Conservation (phyloP, 2,797 vertebrate species). For the Limosa lapponica region DNA sequence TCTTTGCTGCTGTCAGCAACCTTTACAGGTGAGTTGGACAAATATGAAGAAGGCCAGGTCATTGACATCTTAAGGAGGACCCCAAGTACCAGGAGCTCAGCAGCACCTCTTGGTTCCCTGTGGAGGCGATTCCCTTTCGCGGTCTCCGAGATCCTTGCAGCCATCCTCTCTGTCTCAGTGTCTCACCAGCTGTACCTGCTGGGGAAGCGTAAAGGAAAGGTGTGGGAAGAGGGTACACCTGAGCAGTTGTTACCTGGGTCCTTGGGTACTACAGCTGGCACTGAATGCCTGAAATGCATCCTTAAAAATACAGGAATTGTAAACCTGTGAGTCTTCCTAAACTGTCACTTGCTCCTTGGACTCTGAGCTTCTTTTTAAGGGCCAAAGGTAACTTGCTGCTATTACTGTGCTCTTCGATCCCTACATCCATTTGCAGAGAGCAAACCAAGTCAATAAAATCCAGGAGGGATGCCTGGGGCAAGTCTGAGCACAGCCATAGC, state of each 20-base stretch:
- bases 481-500: neutral
- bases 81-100: neutral
- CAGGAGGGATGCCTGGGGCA: neutral
- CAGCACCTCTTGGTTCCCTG: neutral
- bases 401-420: neutral
- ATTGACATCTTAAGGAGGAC: neutral
- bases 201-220: neutral
- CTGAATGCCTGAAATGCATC: neutral
- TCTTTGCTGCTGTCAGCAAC: neutral
- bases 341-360: neutral
- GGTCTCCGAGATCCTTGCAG: neutral
- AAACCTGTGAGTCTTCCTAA: neutral
- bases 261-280: neutral
- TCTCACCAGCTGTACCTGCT: accelerated
- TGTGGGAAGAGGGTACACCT: neutral
- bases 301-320: neutral
- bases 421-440: neutral
- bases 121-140: neutral
- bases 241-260: neutral
- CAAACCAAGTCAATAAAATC: neutral
- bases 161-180: neutral
- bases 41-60: accelerated
- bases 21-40: neutral
- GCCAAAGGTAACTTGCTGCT: neutral
- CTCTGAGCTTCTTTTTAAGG: neutral